Evolutionary conservation across 23 tunicate species (phyloP).

Genomic region (Ascidia mentula): DNA sequence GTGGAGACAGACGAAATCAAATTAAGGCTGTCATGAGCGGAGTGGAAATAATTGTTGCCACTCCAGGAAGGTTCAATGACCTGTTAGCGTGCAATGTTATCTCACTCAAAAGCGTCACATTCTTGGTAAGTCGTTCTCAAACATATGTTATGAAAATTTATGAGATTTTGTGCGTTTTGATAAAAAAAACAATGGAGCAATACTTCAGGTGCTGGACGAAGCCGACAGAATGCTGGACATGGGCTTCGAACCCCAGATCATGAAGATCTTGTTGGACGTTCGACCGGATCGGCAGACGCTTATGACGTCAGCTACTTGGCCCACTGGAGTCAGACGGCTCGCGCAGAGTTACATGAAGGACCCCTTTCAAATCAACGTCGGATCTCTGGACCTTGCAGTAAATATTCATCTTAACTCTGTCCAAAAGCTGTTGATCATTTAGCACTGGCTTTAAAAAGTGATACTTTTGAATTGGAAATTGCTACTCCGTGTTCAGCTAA

Average conservation of each 20-base stretch:
- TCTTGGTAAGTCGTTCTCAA: too few species aligned
- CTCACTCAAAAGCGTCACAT: conserved; percentile 58
- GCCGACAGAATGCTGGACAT: conserved; percentile 99
- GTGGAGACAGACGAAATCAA: conserved; percentile 76
- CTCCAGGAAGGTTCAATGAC: conserved; percentile 97
- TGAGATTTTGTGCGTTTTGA: too few species aligned
- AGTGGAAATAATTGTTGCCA: conserved; percentile 91
- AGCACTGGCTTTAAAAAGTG: too few species aligned
- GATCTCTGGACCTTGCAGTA: conserved; percentile 89
- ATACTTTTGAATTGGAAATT: too few species aligned
- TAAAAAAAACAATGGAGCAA: neutral
- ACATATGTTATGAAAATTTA: too few species aligned
- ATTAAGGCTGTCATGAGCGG: conserved; percentile 61
- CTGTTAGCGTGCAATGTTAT: conserved; percentile 56
- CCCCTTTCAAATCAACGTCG: conserved; percentile 83
- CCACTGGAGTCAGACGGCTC: conserved; percentile 69
- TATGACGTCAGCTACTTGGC: conserved; percentile 99
- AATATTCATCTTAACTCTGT: too few species aligned
- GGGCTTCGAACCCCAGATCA: conserved; percentile 96
- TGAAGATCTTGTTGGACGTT: conserved; percentile 81
- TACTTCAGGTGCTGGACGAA: conserved; percentile 81
- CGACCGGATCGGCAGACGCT: conserved; percentile 92
- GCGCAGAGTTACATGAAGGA: conserved; percentile 68
- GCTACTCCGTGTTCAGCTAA: too few species aligned
- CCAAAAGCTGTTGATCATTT: neutral